Evolutionary conservation across 53 echinoderm and acorn worm genomes (phyloP).

Genomic region (Crossaster papposus): DNA sequence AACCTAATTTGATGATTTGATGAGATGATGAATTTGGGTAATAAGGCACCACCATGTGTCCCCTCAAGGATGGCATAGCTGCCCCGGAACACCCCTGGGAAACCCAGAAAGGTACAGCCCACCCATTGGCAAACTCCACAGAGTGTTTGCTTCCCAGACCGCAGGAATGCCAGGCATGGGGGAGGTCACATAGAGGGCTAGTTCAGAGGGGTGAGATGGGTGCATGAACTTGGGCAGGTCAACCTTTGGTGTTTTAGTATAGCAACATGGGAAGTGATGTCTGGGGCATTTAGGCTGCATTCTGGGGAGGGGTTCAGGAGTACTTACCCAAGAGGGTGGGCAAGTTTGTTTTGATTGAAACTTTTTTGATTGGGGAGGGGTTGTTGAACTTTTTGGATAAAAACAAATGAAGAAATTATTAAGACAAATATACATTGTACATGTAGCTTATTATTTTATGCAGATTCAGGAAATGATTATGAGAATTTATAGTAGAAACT

Average conservation of each 20-base stretch:
- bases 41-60: conserved; percentile 23
- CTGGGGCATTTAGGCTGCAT: background rate
- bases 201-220: conserved; percentile 59
- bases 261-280: conserved; percentile 57
- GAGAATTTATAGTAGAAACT: conserved; percentile 10
- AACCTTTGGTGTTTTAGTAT: conserved; percentile 30
- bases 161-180: conserved; percentile 60
- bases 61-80: conserved; percentile 51
- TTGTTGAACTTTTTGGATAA: too few species aligned
- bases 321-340: background rate
- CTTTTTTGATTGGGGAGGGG: conserved; percentile 17
- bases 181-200: conserved; percentile 25
- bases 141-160: conserved; percentile 64
- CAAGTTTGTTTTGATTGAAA: conserved; percentile 8
- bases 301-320: conserved; percentile 27
- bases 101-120: conserved; percentile 51
- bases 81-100: conserved; percentile 57
- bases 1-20: background rate
- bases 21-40: background rate
- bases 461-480: background rate
- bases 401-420: too few species aligned
- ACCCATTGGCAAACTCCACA: conserved; percentile 61
- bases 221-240: conserved; percentile 56
- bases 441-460: conserved; percentile 10
- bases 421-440: conserved; percentile 35